Base-by-base conservation (phyloP, 2,888 invertebrate species). In the Perithous albicinctus region DNA sequence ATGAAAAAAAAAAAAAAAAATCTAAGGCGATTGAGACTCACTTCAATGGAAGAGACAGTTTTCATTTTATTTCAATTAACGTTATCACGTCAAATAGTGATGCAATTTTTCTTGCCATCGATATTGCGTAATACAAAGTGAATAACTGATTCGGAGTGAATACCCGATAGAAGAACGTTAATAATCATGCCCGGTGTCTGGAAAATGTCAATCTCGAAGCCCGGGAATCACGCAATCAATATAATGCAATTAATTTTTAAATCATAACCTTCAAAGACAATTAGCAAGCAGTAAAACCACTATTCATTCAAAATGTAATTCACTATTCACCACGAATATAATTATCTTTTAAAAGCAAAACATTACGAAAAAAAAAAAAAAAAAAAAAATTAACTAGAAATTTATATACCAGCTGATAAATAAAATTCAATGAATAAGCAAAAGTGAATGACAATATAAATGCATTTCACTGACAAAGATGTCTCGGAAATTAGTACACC, bases 11-110 rank as follows among this genome's bases (percentile, higher is more conserved):
- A 15, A 32, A 29, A 59, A 32, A 32, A 59, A 59, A 15, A 18
- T 10, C 18, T 32, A 10, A n/a, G 59, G 15, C 15, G 29, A 48
- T 26, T 1, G 56, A 12, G 15, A 32, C 15, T 6, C 7, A 59
- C 15, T 59, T 8, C 32, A 18, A 32, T 15, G 7, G 29, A n/a
- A 56, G 6, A 5, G 15, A 23, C 20, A 51, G 20, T 56, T 56
- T 56, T 26, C 56, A 56, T 56, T 51, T 51, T 12, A 51, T 72
- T 73, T 73, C 73, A 73, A 73, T 73, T 63, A 63, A 63, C 63
- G 15, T 56, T 18, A 29, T 56, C 29, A 56, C 56, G n/a, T 26
- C 12, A 29, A 29, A 29, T 56, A 63, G 61, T 61, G 48, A 38
- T 6, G 51, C 20, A 20, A 35, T 41, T 74, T n/a, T 54, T 64